phyloP scores from a whole-genome alignment of 2,113 vertebrate genomes.

The Spea bombifrons region DNA sequence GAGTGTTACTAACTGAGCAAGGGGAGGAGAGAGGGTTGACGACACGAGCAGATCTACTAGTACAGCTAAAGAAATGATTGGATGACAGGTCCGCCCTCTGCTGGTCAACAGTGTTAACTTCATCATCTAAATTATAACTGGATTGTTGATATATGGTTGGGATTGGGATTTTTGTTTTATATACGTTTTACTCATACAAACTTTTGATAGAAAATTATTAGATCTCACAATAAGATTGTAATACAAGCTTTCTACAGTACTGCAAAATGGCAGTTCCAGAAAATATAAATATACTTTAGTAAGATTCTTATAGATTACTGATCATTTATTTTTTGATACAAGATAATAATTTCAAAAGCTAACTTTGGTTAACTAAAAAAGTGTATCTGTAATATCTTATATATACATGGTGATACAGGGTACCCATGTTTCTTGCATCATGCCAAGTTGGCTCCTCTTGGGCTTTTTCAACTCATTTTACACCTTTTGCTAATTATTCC shows the following conservation, averaged over 20 bases:
- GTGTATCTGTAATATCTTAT: too few relatives aligned
- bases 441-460: too few relatives aligned
- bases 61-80: slow-evolving; percentile 56
- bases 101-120: slow-evolving; percentile 51
- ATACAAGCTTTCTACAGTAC: neutral
- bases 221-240: neutral
- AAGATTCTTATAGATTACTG: too few relatives aligned
- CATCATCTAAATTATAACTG: neutral
- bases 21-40: slow-evolving; percentile 25
- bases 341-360: too few relatives aligned
- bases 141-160: neutral
- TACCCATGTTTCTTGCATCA: too few relatives aligned
- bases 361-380: too few relatives aligned
- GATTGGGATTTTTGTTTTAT: neutral
- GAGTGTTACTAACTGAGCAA: slow-evolving; percentile 56
- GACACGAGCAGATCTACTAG: neutral
- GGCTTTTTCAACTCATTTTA: too few relatives aligned
- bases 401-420: too few relatives aligned
- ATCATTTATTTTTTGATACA: too few relatives aligned
- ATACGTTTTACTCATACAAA: neutral
- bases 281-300: too few relatives aligned
- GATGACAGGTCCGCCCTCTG: slow-evolving; percentile 60
- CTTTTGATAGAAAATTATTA: neutral
- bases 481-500: too few relatives aligned
- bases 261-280: too few relatives aligned